phyloP scores from a whole-genome alignment of 2,797 vertebrate species.

The Pseudochirops corinnae region DNA sequence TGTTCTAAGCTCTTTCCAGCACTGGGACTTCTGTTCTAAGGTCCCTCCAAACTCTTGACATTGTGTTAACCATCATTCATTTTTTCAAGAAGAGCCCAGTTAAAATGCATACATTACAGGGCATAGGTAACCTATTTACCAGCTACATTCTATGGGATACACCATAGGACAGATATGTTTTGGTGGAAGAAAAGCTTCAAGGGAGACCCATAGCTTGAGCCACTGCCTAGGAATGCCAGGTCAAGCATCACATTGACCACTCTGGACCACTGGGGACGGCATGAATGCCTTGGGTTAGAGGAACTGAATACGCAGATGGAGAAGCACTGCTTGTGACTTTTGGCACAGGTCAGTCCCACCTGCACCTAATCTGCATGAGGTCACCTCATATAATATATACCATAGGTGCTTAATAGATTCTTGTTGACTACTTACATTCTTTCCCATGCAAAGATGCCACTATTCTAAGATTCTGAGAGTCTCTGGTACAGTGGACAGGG shows the following conservation, averaged over 20 bases:
- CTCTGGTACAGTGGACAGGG: not conserved
- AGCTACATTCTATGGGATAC: not conserved
- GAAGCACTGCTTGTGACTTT: not conserved
- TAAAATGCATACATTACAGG: not conserved
- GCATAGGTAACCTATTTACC: not conserved
- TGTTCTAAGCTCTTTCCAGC: too few species aligned
- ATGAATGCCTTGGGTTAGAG: not conserved
- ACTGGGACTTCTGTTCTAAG: too few species aligned
- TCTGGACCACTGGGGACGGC: not conserved
- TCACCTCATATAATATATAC: not conserved
- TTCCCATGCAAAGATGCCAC: not conserved
- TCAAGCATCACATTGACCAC: not conserved
- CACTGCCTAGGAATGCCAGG: not conserved
- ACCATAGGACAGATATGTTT: not conserved
- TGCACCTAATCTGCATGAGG: not conserved
- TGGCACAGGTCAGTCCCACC: not conserved
- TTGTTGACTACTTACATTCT: not conserved
- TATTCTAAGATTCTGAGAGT: not conserved
- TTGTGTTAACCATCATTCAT: too few species aligned
- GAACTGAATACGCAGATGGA: not conserved
- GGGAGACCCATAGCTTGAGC: not conserved
- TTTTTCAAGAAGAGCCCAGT: too few species aligned
- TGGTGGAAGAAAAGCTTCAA: not conserved
- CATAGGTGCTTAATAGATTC: not conserved
- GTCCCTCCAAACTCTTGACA: too few species aligned